Evolutionary conservation across 2,797 vertebrate genomes (phyloP).

Genomic region (Xyrichtys novacula): DNA sequence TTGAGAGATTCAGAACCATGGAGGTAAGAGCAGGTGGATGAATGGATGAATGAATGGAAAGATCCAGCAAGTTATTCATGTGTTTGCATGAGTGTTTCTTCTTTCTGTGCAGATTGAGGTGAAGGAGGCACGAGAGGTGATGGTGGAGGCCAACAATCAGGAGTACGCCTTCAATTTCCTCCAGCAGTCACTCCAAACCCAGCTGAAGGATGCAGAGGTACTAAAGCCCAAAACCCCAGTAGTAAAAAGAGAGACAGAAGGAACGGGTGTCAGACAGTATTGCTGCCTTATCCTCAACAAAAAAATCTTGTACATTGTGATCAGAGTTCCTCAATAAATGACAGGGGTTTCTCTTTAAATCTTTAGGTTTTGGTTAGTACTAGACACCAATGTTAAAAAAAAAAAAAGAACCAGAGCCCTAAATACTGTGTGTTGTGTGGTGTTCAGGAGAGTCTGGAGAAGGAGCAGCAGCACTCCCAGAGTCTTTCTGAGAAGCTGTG

Average conservation of each 20-base stretch:
- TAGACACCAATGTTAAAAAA: no score
- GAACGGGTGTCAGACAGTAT: background rate
- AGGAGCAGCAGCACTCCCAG: slow-evolving; percentile 77
- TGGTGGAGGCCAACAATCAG: slow-evolving; percentile 87
- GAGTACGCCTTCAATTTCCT: slow-evolving; percentile 87
- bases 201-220: slow-evolving; percentile 85
- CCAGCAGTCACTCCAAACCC: slow-evolving; percentile 85
- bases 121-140: slow-evolving; percentile 80
- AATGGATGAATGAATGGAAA: background rate
- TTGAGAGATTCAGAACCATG: slow-evolving; percentile 72
- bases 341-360: no score
- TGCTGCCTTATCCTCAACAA: no score
- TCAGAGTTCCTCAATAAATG: no score
- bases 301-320: no score
- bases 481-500: slow-evolving; percentile 83
- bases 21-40: slow-evolving; percentile 69
- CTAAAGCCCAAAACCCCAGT: no score
- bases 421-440: background rate
- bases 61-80: background rate
- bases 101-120: slow-evolving; percentile 76
- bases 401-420: slow-evolving; percentile 7
- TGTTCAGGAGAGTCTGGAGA: slow-evolving; percentile 83
- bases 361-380: no score
- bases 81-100: background rate
- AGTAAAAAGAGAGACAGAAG: background rate